These are phyloP conservation scores for Melozone crissalis DNA, from an alignment of 2,113 vertebrate species.

Conservation along the genomic window DNA sequence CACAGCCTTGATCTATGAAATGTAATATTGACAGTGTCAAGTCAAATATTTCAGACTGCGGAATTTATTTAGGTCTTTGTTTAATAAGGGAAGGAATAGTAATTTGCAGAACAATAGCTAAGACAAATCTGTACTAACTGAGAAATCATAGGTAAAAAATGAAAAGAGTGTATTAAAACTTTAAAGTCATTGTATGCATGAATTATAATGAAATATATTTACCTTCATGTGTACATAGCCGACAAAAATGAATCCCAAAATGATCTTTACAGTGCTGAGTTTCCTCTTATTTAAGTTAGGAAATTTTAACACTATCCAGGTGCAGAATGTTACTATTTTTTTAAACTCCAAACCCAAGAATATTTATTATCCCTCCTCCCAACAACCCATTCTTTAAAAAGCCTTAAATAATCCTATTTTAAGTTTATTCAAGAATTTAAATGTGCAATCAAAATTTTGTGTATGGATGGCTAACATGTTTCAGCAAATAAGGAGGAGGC, in stretches of 20 bases:
- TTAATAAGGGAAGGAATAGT: background rate
- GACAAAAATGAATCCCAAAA: background rate
- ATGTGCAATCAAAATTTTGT: background rate
- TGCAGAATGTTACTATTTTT: background rate
- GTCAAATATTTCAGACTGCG: background rate
- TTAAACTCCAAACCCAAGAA: background rate
- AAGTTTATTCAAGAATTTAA: background rate
- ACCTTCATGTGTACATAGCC: background rate
- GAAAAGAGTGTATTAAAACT: background rate
- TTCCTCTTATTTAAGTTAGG: background rate
- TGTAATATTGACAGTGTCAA: background rate
- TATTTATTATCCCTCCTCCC: background rate
- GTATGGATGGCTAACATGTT: background rate
- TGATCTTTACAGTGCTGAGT: background rate
- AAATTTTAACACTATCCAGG: background rate
- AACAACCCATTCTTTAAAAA: background rate
- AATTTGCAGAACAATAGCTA: background rate
- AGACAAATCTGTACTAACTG: background rate
- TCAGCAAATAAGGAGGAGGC: background rate
- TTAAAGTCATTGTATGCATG: background rate
- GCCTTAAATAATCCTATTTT: background rate
- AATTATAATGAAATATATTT: background rate
- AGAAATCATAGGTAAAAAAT: background rate
- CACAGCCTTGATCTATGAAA: background rate
- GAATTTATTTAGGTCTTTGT: background rate